Base-by-base conservation (phyloP, 2,888 invertebrate species). In the Acrobasis suavella region DNA sequence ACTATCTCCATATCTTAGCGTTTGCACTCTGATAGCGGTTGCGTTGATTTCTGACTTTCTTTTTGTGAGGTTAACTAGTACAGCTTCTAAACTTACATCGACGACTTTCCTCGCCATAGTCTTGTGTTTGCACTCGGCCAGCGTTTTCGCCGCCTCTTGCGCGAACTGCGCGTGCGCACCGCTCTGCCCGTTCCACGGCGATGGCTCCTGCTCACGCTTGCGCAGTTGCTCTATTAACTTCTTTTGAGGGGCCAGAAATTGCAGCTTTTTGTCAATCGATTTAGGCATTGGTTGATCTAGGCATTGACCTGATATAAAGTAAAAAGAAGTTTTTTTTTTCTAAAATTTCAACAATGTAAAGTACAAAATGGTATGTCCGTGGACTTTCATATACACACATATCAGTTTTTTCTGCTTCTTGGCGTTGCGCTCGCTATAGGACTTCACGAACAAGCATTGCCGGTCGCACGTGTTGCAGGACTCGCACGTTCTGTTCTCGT, bases 91-190 rank as follows among this genome's bases (percentile, higher is more conserved):
- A 72, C 83, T 69, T 65, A 87, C 87, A 55, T 84, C 70, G 46
- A 87, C 68, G 46, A 88, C 85, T 78, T 78, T 83, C 15, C 69
- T 71, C 2, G 74, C 78, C n/a, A 78, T 69, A 6, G 66, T 65
- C 50, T 86, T 87, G 68, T 85, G 77, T 17, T 71, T 76, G 66
- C 80, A 78, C 9, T 83, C 76, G 12, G 62, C 63, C 1, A 86
- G 64, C 3, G 72, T 72, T 5, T 67, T 64, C 12, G 63, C 62
- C 0, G 86, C 86, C 22, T 78, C 72, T 3, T 70, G 61, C 1
- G 83, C 79, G 62, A 87, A 87, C 10, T 80, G 75, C 61, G 71
- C 71, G 64, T 87, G 82, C 9, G 69, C 63, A 3, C 69, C 69
- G 2, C 58, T 32, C 12, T 67, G 60, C 2, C 75, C 82, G 16